Base-by-base conservation (phyloP, 2,113 vertebrate species). In the Globicephala melas region DNA sequence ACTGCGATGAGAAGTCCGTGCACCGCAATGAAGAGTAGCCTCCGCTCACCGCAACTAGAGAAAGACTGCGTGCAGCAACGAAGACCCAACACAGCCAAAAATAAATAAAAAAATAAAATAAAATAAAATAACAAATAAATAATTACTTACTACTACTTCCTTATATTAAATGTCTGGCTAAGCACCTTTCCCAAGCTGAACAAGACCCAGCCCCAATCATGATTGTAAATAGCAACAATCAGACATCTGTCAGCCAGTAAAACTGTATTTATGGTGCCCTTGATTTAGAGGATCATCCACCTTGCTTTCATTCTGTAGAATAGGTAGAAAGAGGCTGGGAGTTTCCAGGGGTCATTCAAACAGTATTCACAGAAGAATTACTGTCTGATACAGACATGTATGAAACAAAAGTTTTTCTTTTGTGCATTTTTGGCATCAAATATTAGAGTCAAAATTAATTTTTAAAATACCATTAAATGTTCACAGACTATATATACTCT, bases 381-480 rank as follows among this genome's bases (percentile, higher is more conserved):
- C 17, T 83, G 9, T 70, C 55, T 74, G 25, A 62, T 60, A 50
- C 17, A 84, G 14, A 77, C 2, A 21, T 68, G 20, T 33, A 50
- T n/a, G 23, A 18, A 77, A 44, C 8, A 53, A 41, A 1, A 74
- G 53, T n/a, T 81, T 97, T 41, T 58, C 8, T 71, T 93, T 47
- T 81, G n/a, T 71, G 38, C 9, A 44, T 92, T 92, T 96, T 33
- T 91, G 50, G 7, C 50, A 89, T 84, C 13, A 63, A 76, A 80
- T 90, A 87, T 26, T 90, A 94, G 21, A 97, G 60, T 44, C 25
- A 89, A 70, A 89, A 89, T 77, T 88, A 76, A 60, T 77, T 91
- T 92, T 77, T 25, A 55, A 92, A 73, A 68, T 81, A 38, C 11
- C 67, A 33, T 70, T 74, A 63, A 71, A 73, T 94, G 86, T 81